Base-by-base conservation (phyloP, 2,113 vertebrate genomes). In the Pitta sordida region DNA sequence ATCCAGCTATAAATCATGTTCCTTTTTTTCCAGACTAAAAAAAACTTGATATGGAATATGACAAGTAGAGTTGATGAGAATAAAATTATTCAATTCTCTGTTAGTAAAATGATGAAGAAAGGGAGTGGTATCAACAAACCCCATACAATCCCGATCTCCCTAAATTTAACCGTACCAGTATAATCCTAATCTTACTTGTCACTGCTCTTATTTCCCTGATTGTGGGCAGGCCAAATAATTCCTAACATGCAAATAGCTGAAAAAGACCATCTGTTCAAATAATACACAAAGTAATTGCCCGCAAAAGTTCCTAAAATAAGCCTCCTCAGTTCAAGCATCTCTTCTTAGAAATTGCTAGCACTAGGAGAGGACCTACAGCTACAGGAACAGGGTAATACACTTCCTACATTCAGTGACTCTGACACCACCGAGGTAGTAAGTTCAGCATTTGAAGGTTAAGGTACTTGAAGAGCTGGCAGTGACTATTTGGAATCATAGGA, bases 221-320 rank as follows among this genome's bases (percentile, higher is more conserved):
- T 5, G 4, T 0, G 3, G 48, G 64, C 30, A 94, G 52, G 80
- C 82, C 73, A 84, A 58, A 56, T 65, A 86, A 52, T 44, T 78
- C 19, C 21, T 81, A 86, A 62, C 19, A 78, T 11, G 39, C 56
- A 90, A 83, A 81, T 2, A 90, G 64, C 56, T 78, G 86, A 67
- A 86, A 83, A 90, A 86, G 76, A 52, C 55, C 73, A 90, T 70
- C 76, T 93, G 56, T 83, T 88, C 88, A 74, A 88, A 86, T 36
- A 52, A 71, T 18, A 39, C n/a, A 63, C n/a, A 59, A 91, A 88
- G 67, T 34, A 81, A 59, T 21, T 81, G 20, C 27, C 36, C 34
- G 46, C 26, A 52, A 36, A 93, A 60, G 11, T 59, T 39, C 5
- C 48, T 19, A 22, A 81, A 81, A 63, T 43, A 83, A 65, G 51